A percentile compares a stretch with the other conserved stretches of the same genome.
Conservation (phyloP, 2,888 invertebrate species). For the Aphidius colemani region DNA sequence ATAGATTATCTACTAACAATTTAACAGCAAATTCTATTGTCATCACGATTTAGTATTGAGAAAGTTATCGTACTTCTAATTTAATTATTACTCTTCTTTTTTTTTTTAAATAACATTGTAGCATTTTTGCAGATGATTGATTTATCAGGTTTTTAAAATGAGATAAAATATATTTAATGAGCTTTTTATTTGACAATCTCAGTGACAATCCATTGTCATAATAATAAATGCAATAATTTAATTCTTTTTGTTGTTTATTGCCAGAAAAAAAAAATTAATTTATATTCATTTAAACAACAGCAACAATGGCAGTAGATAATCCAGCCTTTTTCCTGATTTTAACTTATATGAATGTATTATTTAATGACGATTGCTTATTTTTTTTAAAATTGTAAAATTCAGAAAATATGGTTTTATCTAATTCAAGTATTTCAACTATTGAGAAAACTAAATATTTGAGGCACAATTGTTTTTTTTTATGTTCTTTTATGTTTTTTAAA, state of each 20-base stretch:
- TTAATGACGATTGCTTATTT: not conserved
- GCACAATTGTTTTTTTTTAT: constrained; percentile 13
- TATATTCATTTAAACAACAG: constrained; percentile 34
- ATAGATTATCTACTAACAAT: constrained; percentile 40
- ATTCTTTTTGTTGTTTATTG: constrained; percentile 28
- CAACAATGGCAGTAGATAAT: constrained; percentile 54
- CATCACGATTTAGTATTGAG: constrained; percentile 54
- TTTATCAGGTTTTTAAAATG: not conserved
- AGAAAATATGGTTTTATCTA: too few relatives aligned
- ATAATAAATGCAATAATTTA: constrained; percentile 10
- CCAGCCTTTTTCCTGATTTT: constrained; percentile 29
- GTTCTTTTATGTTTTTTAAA: not conserved
- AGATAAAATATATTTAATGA: too few relatives aligned
- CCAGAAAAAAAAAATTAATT: constrained; percentile 33
- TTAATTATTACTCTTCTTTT: constrained; percentile 27
- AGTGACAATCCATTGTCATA: too few relatives aligned
- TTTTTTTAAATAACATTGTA: constrained; percentile 8
- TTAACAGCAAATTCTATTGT: constrained; percentile 55
- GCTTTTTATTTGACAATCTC: too few relatives aligned
- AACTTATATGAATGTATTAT: too few relatives aligned
- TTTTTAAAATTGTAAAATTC: too few relatives aligned
- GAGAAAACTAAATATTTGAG: not conserved
- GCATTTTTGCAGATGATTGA: constrained; percentile 9
- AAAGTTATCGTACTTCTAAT: constrained; percentile 27
- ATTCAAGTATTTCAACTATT: not conserved